Evolutionary conservation across 2,888 invertebrate genomes (phyloP).

Genomic region (Troides helena): DNA sequence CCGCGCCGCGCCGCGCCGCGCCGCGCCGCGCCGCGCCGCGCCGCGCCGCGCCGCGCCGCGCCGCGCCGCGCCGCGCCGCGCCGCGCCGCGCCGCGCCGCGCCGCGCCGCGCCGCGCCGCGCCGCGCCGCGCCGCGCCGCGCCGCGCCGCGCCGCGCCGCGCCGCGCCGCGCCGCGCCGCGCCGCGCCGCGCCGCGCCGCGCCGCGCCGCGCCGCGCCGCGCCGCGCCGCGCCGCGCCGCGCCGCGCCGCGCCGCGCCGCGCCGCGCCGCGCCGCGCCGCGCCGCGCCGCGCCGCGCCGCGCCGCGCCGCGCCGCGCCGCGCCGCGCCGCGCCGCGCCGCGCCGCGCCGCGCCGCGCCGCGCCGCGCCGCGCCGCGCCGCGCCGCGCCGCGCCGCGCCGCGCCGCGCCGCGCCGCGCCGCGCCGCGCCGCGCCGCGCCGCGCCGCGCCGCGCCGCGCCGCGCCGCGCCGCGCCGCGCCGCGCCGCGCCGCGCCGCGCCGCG

Average conservation of each 20-base stretch:
- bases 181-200: slow-evolving; percentile 32
- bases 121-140: slow-evolving; percentile 31
- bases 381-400: slow-evolving; percentile 32
- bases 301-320: slow-evolving; percentile 21
- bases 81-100: slow-evolving; percentile 31
- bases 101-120: slow-evolving; percentile 24
- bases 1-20: slow-evolving; percentile 31
- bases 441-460: slow-evolving; percentile 21
- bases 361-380: slow-evolving; percentile 31
- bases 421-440: slow-evolving; percentile 31
- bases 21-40: slow-evolving; percentile 20
- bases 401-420: slow-evolving; percentile 21
- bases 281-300: slow-evolving; percentile 32
- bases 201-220: slow-evolving; percentile 21
- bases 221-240: slow-evolving; percentile 31
- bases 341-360: slow-evolving; percentile 21
- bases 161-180: slow-evolving; percentile 31
- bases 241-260: slow-evolving; percentile 21
- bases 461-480: slow-evolving; percentile 31
- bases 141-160: slow-evolving; percentile 21
- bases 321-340: slow-evolving; percentile 31
- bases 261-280: slow-evolving; percentile 31
- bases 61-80: slow-evolving; percentile 31
- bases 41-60: slow-evolving; percentile 21
- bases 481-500: slow-evolving; percentile 32